Evolutionary conservation across 2,797 vertebrate genomes (phyloP).

Genomic region (Holocentrus rufus): DNA sequence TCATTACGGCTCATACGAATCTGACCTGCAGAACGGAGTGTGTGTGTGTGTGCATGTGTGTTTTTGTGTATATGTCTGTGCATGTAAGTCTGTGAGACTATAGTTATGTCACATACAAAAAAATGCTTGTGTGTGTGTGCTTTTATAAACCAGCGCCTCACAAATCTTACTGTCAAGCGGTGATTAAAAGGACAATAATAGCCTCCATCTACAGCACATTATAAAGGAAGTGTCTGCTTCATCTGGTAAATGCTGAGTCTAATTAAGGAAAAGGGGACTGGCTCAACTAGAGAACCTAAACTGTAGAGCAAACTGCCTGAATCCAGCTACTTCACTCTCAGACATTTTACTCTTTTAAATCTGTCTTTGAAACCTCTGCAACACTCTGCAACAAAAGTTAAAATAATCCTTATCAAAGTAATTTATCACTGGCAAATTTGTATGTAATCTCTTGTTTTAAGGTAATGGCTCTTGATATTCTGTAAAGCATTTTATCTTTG

Average conservation of each 20-base stretch:
- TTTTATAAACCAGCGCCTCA: constrained; percentile 8
- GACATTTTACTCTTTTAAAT: no score
- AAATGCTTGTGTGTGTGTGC: constrained; percentile 12
- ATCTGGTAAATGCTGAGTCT: neutral
- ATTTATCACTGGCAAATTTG: no score
- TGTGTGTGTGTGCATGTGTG: constrained; percentile 2
- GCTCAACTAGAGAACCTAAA: no score
- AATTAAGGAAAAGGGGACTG: neutral
- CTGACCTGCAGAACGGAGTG: constrained; percentile 8
- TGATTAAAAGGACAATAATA: constrained; percentile 23
- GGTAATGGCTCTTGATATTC: no score
- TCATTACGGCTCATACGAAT: constrained; percentile 27
- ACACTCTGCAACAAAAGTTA: no score
- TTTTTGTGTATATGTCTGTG: constrained; percentile 4
- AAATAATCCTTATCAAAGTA: no score
- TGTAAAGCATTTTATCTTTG: no score
- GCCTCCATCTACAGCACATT: neutral
- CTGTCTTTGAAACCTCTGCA: no score
- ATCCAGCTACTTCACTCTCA: no score
- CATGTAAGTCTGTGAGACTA: no score
- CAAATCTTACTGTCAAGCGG: constrained; percentile 8
- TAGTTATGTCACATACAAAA: constrained; percentile 17
- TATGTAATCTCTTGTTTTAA: no score
- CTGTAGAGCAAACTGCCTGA: no score
- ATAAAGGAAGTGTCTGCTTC: neutral